Evolutionary conservation across 2,113 vertebrate genomes (phyloP).

Genomic region (Chiloscyllium plagiosum): DNA sequence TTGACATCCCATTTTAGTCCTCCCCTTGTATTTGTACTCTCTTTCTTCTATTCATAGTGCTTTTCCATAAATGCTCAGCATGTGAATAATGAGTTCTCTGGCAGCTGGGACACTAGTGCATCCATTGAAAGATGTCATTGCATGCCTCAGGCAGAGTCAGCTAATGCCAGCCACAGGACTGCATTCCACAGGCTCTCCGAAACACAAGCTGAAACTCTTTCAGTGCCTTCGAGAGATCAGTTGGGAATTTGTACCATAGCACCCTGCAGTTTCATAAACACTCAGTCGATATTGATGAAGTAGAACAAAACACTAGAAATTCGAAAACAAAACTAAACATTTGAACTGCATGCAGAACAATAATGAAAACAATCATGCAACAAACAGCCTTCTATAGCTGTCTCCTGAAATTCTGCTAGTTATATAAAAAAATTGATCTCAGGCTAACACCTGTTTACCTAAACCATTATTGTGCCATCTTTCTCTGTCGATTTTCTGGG

Average conservation of each 20-base stretch:
- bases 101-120: constrained; percentile 28
- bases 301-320: constrained; percentile 31
- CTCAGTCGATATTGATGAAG: not conserved
- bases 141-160: constrained; percentile 13
- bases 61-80: not conserved
- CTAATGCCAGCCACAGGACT: constrained; percentile 24
- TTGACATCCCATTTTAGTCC: constrained; percentile 25
- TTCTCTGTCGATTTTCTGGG: not conserved
- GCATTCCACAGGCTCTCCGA: constrained; percentile 11
- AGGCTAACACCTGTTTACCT: constrained; percentile 17
- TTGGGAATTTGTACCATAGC: not conserved
- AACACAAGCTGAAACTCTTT: not conserved
- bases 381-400: not conserved
- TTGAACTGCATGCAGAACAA: not conserved
- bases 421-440: not conserved
- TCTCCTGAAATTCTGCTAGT: not conserved
- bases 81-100: constrained; percentile 34
- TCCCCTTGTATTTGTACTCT: not conserved
- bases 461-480: constrained; percentile 11
- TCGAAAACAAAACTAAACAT: not conserved
- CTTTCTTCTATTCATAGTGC: not conserved
- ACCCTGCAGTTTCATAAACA: not conserved
- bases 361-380: not conserved
- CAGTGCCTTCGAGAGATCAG: not conserved
- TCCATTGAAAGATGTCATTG: constrained; percentile 14